phyloP scores from a whole-genome alignment of 2,797 vertebrate genomes.

The Coracias cyanogaster region DNA sequence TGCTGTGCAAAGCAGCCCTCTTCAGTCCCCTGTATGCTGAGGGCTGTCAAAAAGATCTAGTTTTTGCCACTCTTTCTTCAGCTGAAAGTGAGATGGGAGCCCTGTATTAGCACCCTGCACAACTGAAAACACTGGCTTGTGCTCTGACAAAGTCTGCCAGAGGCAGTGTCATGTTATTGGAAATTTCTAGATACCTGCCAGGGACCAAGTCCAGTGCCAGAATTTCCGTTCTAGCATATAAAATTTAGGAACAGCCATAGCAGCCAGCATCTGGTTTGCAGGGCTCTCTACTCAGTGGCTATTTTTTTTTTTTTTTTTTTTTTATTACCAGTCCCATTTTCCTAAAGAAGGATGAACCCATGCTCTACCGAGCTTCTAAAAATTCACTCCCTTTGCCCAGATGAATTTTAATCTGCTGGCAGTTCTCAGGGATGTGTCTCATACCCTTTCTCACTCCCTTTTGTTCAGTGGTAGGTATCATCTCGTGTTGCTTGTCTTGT shows the following conservation, averaged over 20 bases:
- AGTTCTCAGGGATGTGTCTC: not conserved
- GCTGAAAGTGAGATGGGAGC: not conserved
- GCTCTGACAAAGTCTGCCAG: not conserved
- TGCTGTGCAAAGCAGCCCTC: not conserved
- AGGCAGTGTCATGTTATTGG: not conserved
- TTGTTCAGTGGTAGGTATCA: accelerated
- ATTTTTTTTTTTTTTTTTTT: too few relatives aligned
- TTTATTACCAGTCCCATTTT: too few relatives aligned
- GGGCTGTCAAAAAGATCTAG: not conserved
- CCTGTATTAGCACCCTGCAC: not conserved
- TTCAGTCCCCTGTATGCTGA: not conserved
- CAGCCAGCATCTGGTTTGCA: not conserved
- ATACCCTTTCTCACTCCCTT: not conserved
- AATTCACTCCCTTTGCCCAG: not conserved
- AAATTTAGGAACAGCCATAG: not conserved
- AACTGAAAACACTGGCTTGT: not conserved
- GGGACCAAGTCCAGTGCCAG: not conserved
- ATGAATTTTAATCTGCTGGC: not conserved
- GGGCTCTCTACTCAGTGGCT: not conserved
- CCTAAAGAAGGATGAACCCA: not conserved
- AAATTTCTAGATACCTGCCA: not conserved
- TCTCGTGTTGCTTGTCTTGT: not conserved
- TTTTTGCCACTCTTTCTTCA: not conserved
- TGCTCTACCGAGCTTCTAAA: not conserved
- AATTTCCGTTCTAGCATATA: not conserved